A percentile compares a stretch with the other conserved stretches of the same genome.
Conservation (phyloP, 2,113 vertebrate species). For the Tyrannus savana region DNA sequence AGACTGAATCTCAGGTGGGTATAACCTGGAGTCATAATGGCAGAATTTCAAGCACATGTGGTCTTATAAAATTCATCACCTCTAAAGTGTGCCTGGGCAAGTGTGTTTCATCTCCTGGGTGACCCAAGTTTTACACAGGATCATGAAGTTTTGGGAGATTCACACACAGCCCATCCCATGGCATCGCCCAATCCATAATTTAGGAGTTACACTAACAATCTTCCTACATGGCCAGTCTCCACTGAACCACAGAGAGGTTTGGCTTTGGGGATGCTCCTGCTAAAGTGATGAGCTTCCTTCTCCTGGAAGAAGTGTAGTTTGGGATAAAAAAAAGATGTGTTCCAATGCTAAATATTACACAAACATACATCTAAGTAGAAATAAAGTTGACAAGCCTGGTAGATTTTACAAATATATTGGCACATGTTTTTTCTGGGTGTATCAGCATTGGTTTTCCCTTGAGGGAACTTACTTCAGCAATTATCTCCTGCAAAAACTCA, state of each 20-base stretch:
- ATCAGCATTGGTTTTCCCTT: background rate
- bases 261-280: background rate
- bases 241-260: background rate
- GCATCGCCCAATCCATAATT: background rate
- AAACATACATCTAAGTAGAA: background rate
- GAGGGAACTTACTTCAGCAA: background rate
- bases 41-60: background rate
- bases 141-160: background rate
- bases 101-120: background rate
- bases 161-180: rapidly evolving
- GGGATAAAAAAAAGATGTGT: background rate
- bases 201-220: background rate
- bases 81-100: background rate
- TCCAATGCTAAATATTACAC: background rate
- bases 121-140: background rate
- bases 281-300: background rate
- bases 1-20: background rate
- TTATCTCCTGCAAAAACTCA: background rate
- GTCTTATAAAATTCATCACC: background rate
- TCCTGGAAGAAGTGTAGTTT: background rate
- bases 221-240: background rate
- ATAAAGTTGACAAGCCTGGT: background rate
- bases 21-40: background rate
- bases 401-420: background rate
- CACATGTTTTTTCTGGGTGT: background rate